These are phyloP conservation scores for Pasiphila rectangulata DNA, from an alignment of 2,888 invertebrate species.

Conservation along the genomic window DNA sequence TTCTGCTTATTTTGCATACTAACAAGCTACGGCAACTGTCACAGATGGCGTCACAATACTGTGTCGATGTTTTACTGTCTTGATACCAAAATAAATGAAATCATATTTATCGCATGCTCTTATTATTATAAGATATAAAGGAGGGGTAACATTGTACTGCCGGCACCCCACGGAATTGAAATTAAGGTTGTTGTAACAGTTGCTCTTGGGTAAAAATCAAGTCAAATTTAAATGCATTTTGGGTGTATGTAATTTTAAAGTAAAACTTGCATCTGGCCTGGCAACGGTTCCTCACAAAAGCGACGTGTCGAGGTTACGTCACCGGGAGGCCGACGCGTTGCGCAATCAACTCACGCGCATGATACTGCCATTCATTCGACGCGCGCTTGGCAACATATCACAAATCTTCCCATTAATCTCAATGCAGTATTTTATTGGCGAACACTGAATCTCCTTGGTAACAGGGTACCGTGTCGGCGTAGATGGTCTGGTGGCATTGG, in stretches of 20 bases:
- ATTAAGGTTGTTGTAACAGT: too few species aligned
- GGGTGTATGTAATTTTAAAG: too few species aligned
- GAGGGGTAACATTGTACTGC: too few species aligned
- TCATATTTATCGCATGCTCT: too few species aligned
- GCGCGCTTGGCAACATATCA: slow-evolving; percentile 58
- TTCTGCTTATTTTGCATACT: slow-evolving; percentile 74
- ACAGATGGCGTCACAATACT: slow-evolving; percentile 4
- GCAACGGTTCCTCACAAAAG: slow-evolving; percentile 40
- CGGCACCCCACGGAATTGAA: too few species aligned
- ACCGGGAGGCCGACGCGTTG: slow-evolving; percentile 46
- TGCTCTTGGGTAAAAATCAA: too few species aligned
- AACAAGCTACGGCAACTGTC: slow-evolving; percentile 52
- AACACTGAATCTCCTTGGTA: slow-evolving; percentile 12
- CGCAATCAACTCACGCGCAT: slow-evolving; percentile 69
- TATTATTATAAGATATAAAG: too few species aligned
- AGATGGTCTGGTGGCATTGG: slow-evolving; percentile 29
- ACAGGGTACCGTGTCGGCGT: slow-evolving; percentile 8
- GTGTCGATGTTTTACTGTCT: slow-evolving; percentile 1
- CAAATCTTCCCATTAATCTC: slow-evolving; percentile 28
- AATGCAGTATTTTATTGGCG: slow-evolving; percentile 24
- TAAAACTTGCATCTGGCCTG: slow-evolving; percentile 31
- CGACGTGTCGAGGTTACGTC: slow-evolving; percentile 64
- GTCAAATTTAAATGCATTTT: too few species aligned
- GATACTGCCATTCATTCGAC: slow-evolving; percentile 68
- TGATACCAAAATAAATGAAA: not conserved